phyloP scores from a whole-genome alignment of 2,113 vertebrate genomes.

The Shinisaurus crocodilurus region DNA sequence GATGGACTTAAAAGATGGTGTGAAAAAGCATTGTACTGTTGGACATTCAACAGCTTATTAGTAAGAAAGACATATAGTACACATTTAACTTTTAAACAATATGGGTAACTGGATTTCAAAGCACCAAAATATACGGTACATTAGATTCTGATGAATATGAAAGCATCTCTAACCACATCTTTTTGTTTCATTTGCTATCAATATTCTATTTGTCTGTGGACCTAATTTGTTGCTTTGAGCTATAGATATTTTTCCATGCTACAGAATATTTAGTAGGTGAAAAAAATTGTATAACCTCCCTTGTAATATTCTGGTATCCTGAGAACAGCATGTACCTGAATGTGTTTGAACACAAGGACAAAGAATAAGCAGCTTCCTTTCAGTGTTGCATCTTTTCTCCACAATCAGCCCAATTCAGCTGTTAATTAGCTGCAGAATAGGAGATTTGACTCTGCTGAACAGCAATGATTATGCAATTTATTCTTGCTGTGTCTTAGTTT shows the following conservation, averaged over 20 bases:
- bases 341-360: neutral
- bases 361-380: neutral
- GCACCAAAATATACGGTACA: neutral
- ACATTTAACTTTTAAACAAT: neutral
- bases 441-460: neutral
- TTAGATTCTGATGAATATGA: neutral
- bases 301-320: neutral
- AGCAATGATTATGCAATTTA: neutral
- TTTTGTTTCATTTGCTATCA: neutral
- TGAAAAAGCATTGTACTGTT: neutral
- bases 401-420: neutral
- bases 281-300: neutral
- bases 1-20: neutral
- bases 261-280: neutral
- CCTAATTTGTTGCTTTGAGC: neutral
- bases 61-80: neutral
- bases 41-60: neutral
- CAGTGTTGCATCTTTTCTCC: neutral
- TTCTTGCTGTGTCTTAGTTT: neutral
- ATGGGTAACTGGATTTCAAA: rapidly evolving
- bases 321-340: neutral
- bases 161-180: neutral
- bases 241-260: neutral
- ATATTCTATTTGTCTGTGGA: neutral
- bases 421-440: neutral